Evolutionary conservation across 1,140 invertebrate genomes (phyloP).

Genomic region (Gerris buenoi): DNA sequence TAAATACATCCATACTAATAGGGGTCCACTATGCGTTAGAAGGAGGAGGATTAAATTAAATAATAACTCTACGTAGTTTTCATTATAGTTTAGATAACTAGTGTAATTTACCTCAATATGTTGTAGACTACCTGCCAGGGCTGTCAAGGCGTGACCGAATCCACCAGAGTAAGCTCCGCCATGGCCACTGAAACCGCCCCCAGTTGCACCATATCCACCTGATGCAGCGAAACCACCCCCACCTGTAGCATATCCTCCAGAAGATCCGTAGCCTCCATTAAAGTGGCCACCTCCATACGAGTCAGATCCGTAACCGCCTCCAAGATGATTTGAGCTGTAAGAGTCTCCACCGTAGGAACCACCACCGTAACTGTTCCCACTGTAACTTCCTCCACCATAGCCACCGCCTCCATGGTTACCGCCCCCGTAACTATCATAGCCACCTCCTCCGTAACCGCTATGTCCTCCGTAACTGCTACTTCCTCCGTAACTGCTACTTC

Average conservation of each 20-base stretch:
- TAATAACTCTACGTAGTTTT: no score
- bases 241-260: not conserved
- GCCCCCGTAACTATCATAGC: not conserved
- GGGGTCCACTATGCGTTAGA: no score
- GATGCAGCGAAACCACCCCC: not conserved
- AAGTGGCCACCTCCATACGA: not conserved
- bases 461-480: not conserved
- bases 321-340: not conserved
- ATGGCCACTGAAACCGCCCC: not conserved
- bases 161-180: not conserved
- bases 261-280: not conserved
- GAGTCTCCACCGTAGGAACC: not conserved
- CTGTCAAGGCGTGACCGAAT: not conserved
- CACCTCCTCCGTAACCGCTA: not conserved
- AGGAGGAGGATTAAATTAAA: no score
- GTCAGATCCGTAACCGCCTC: no score
- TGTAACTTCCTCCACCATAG: slow-evolving; percentile 3
- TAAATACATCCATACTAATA: no score
- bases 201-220: not conserved
- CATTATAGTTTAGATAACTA: no score
- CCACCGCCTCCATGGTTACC: not conserved
- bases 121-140: no score
- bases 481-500: not conserved
- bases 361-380: not conserved
- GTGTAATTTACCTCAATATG: not conserved